phyloP scores from a whole-genome alignment of 2,888 invertebrate genomes.

The Cephus nigrinus region DNA sequence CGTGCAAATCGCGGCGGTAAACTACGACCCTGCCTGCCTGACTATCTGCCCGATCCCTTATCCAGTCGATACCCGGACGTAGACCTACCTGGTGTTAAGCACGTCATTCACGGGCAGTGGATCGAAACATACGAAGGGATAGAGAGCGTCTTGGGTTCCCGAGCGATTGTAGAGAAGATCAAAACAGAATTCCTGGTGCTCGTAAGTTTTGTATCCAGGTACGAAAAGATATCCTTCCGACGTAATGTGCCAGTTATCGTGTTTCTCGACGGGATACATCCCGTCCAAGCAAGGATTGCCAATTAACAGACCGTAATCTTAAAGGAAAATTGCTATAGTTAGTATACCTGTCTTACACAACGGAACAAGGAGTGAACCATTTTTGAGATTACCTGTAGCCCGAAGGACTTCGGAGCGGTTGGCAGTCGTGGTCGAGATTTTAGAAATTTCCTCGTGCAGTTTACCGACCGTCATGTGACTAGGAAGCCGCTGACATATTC shows the following conservation, averaged over 20 bases:
- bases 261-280: conserved; percentile 34
- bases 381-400: conserved; percentile 12
- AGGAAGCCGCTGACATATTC: conserved; percentile 16
- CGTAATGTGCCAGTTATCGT: conserved; percentile 46
- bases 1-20: neutral
- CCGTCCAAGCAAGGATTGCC: conserved; percentile 41
- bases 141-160: conserved; percentile 27
- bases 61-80: neutral
- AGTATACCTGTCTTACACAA: neutral
- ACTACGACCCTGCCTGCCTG: neutral
- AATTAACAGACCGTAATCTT: conserved; percentile 52
- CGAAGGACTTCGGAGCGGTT: conserved; percentile 17
- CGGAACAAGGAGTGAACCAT: neutral
- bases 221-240: conserved; percentile 43
- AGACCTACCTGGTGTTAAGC: neutral
- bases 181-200: conserved; percentile 53
- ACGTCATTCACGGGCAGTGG: conserved; percentile 13
- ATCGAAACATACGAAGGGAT: conserved; percentile 55
- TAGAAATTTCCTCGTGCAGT: conserved; percentile 5
- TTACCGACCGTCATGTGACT: conserved; percentile 1
- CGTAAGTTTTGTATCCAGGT: conserved; percentile 25
- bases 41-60: neutral
- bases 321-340: neutral
- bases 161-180: conserved; percentile 43
- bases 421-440: conserved; percentile 22